Conservation (phyloP, 2,797 vertebrate genomes). For the Darevskia nairensis region DNA sequence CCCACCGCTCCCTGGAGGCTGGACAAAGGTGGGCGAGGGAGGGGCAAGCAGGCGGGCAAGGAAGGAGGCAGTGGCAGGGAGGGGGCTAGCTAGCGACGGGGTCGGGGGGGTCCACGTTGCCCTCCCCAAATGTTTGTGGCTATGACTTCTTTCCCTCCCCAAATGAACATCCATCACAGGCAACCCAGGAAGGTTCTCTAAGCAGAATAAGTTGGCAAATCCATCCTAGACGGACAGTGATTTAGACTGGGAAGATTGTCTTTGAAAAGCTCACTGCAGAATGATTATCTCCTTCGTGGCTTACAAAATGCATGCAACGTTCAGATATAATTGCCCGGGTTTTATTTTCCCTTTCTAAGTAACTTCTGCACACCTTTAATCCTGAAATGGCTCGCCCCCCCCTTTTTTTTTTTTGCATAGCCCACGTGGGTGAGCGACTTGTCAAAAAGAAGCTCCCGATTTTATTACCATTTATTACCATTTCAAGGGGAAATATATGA, state of each 20-base stretch:
- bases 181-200: background rate
- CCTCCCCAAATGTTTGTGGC: too few species aligned
- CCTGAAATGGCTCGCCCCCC: background rate
- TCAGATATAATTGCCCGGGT: background rate
- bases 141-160: too few species aligned
- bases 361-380: conserved; percentile 28
- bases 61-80: too few species aligned
- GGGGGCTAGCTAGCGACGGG: too few species aligned
- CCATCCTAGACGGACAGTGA: background rate
- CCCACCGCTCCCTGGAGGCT: too few species aligned
- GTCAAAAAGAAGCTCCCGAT: conserved; percentile 12
- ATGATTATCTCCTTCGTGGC: background rate
- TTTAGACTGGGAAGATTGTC: background rate
- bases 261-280: background rate
- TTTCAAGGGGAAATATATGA: conserved; percentile 37
- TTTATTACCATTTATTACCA: conserved; percentile 43
- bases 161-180: background rate
- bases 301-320: background rate
- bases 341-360: conserved; percentile 19
- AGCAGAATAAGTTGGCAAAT: background rate
- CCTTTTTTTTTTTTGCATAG: too few species aligned
- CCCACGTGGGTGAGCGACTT: background rate
- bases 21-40: too few species aligned
- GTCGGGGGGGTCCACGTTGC: too few species aligned
- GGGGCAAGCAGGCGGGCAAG: too few species aligned